Conservation (phyloP, 2,113 vertebrate species). For the Odontophorus gujanensis region DNA sequence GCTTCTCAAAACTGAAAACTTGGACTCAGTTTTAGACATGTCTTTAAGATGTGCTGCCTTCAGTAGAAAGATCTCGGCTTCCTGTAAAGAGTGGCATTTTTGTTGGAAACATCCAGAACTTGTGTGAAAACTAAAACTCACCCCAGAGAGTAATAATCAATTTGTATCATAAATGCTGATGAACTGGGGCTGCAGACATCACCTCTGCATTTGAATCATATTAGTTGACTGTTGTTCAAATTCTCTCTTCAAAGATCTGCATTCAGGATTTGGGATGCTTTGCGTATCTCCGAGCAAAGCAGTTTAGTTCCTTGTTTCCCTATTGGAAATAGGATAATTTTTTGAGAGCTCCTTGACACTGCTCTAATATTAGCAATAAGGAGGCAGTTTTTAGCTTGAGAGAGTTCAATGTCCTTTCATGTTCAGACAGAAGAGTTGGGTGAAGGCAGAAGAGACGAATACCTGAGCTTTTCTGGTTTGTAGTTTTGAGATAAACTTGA, state of each 20-base stretch:
- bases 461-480: not conserved
- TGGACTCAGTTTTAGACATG: not conserved
- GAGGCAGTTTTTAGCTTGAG: not conserved
- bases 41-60: fast-evolving
- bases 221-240: not conserved
- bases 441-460: not conserved
- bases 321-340: not conserved
- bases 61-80: not conserved
- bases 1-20: fast-evolving
- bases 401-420: not conserved
- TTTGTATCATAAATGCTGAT: not conserved
- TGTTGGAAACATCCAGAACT: not conserved
- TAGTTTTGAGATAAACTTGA: conserved; percentile 19
- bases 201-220: not conserved
- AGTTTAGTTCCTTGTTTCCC: not conserved
- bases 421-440: not conserved
- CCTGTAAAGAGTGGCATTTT: not conserved
- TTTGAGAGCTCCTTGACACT: too few relatives aligned
- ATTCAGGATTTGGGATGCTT: not conserved
- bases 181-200: not conserved
- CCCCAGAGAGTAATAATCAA: not conserved
- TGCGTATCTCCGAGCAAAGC: not conserved
- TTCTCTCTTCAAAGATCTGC: not conserved
- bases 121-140: not conserved
- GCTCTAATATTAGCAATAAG: not conserved